These are phyloP conservation scores for Aphelinus atriplicis DNA, from an alignment of 1,140 invertebrate species.

Conservation along the genomic window DNA sequence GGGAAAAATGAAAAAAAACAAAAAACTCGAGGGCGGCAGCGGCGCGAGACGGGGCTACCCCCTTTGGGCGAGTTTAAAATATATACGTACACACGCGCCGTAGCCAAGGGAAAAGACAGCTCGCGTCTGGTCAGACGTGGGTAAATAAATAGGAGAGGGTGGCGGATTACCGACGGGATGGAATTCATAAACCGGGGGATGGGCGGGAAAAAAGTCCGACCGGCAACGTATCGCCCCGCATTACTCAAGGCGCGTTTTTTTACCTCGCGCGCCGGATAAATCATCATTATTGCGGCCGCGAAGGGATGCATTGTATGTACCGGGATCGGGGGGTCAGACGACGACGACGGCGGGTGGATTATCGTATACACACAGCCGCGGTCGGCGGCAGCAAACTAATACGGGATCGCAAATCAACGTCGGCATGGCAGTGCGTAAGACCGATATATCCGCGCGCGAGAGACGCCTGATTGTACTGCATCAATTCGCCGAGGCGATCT, in stretches of 20 bases:
- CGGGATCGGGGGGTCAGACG: conserved; percentile 35
- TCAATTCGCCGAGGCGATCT: no score
- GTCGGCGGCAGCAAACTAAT: no score
- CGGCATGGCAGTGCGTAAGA: no score
- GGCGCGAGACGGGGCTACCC: no score
- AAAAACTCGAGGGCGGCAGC: neutral
- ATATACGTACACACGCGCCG: neutral
- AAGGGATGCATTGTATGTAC: conserved; percentile 55
- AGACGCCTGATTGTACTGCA: no score
- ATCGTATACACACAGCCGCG: conserved; percentile 41
- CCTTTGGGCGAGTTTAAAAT: conserved; percentile 4
- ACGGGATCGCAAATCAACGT: no score
- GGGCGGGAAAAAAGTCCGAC: conserved; percentile 56
- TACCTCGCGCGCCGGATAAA: conserved; percentile 61
- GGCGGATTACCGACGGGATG: conserved; percentile 57
- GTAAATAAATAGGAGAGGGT: conserved; percentile 61
- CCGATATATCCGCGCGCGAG: no score
- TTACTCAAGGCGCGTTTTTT: conserved; percentile 62
- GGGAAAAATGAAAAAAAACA: neutral
- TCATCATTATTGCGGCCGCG: conserved; percentile 63
- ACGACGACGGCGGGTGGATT: conserved; percentile 54
- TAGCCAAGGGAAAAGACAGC: conserved; percentile 25
- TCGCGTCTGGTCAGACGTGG: conserved; percentile 50
- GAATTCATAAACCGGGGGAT: conserved; percentile 60
- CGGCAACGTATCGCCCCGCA: conserved; percentile 63